Evolutionary conservation across 2,888 invertebrate genomes (phyloP).

Genomic region (Heliconius charithonia): DNA sequence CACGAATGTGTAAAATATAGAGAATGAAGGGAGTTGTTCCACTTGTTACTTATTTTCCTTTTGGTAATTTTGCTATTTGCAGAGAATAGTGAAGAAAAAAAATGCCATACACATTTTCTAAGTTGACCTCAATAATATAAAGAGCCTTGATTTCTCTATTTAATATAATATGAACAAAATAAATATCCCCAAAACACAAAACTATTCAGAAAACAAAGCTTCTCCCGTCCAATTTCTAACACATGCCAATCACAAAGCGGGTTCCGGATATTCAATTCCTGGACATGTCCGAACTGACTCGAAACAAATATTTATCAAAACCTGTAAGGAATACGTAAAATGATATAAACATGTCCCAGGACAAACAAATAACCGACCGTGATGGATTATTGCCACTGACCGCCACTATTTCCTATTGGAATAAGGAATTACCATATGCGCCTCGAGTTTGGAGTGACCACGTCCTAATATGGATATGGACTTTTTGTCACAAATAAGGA

Average conservation of each 20-base stretch:
- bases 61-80: no score
- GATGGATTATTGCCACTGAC: constrained; percentile 84
- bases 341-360: constrained; percentile 77
- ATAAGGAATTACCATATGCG: constrained; percentile 84
- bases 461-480: constrained; percentile 55
- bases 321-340: constrained; percentile 83
- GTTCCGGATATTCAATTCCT: constrained; percentile 81
- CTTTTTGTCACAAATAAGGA: background rate
- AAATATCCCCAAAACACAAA: constrained; percentile 19
- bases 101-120: background rate
- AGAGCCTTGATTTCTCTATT: background rate
- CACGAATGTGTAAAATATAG: no score
- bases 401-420: constrained; percentile 83
- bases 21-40: no score
- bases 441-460: constrained; percentile 65
- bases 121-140: background rate
- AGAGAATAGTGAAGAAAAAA: no score
- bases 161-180: background rate
- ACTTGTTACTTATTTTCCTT: no score
- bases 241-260: constrained; percentile 74
- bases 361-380: constrained; percentile 75
- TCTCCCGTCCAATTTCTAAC: constrained; percentile 52
- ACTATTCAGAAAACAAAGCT: constrained; percentile 37
- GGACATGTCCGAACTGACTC: constrained; percentile 76
- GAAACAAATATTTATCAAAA: constrained; percentile 83